phyloP scores from a whole-genome alignment of 2,888 invertebrate species.

The Perizoma flavofasciatum region DNA sequence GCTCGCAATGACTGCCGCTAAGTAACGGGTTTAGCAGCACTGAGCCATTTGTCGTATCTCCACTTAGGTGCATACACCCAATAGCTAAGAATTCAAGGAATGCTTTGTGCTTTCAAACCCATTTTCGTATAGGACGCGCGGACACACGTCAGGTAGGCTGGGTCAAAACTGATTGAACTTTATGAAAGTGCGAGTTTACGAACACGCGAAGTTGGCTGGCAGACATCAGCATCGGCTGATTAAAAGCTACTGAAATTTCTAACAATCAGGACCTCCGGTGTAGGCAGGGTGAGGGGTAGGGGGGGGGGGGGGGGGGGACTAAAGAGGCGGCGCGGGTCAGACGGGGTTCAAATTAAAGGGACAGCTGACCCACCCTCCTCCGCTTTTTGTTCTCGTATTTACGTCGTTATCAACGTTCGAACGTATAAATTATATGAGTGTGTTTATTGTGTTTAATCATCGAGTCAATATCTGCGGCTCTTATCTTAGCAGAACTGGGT shows the following conservation, averaged over 20 bases:
- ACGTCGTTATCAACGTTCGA: conserved; percentile 36
- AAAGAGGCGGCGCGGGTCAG: conserved; percentile 21
- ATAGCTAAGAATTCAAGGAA: conserved; percentile 23
- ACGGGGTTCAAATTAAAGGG: conserved; percentile 34
- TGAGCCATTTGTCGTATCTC: conserved; percentile 19
- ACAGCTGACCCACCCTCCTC: conserved; percentile 37
- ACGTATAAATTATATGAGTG: conserved; percentile 23
- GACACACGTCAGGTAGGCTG: conserved; percentile 9
- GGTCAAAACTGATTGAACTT: conserved; percentile 11
- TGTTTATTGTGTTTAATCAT: conserved; percentile 48
- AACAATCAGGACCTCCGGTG: conserved; percentile 29
- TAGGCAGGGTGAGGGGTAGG: conserved; percentile 14
- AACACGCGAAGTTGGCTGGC: conserved; percentile 21
- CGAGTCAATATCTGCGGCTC: conserved; percentile 58
- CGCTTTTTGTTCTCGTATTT: conserved; percentile 32
- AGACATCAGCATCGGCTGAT: conserved; percentile 26
- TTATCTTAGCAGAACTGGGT: conserved; percentile 61
- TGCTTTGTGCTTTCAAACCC: conserved; percentile 26
- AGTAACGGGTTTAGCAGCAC: conserved; percentile 7
- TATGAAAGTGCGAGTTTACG: conserved; percentile 25
- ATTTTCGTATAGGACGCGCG: conserved; percentile 6
- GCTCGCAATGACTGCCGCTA: conserved; percentile 1
- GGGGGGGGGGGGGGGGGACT: conserved; percentile 14
- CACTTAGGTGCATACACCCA: conserved; percentile 15
- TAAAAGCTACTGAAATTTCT: conserved; percentile 34